A percentile compares a stretch with the other conserved stretches of the same genome.
phyloP scores from a whole-genome alignment of 2,888 invertebrate species.

The Dilophus febrilis region DNA sequence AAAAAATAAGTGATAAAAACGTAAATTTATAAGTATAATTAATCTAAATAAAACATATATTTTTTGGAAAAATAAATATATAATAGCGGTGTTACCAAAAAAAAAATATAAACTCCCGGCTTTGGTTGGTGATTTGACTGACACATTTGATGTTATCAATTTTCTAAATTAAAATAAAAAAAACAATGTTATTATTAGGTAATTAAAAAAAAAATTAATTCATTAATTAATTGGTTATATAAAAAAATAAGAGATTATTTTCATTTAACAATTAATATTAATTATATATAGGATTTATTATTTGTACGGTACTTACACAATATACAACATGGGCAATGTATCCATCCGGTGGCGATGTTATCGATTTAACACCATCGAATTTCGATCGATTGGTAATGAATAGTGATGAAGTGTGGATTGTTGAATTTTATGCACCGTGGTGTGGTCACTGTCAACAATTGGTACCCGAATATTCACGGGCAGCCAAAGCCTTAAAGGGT shows the following conservation, averaged over 20 bases:
- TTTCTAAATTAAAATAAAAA: too few relatives aligned
- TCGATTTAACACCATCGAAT: constrained; percentile 72
- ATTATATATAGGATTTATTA: not conserved
- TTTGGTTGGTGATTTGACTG: too few relatives aligned
- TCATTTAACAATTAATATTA: too few relatives aligned
- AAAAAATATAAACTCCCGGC: too few relatives aligned
- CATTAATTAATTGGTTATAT: not conserved
- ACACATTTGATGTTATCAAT: too few relatives aligned
- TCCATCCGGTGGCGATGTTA: constrained; percentile 54
- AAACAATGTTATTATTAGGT: not conserved
- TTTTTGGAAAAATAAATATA: too few relatives aligned
- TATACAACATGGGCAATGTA: constrained; percentile 35
- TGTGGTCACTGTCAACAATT: constrained; percentile 82
- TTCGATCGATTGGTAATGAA: constrained; percentile 71
- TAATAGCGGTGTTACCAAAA: too few relatives aligned
- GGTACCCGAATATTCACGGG: constrained; percentile 85
- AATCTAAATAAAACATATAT: too few relatives aligned
- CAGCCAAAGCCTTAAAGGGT: constrained; percentile 81
- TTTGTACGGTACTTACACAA: not conserved
- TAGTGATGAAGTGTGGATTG: constrained; percentile 80
- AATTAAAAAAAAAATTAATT: too few relatives aligned
- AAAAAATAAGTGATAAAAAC: too few relatives aligned
- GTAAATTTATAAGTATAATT: too few relatives aligned
- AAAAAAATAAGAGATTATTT: too few relatives aligned
- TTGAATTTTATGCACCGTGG: constrained; percentile 89